phyloP scores from a whole-genome alignment of 2,888 invertebrate species.

The Cyclophora albipunctata region DNA sequence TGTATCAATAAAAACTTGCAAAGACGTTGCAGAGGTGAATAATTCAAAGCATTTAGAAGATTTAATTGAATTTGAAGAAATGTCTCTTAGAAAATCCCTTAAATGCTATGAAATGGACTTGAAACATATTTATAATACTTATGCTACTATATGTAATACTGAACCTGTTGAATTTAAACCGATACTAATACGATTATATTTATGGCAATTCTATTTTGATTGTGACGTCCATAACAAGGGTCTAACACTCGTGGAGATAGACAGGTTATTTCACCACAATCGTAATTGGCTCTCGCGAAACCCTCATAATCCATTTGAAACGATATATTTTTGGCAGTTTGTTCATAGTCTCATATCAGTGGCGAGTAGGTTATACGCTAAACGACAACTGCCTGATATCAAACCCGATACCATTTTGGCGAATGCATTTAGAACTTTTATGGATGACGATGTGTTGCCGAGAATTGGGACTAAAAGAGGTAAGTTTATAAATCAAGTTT shows the following conservation, averaged over 20 bases:
- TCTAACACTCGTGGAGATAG: constrained; percentile 68
- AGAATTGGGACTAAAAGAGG: constrained; percentile 54
- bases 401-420: constrained; percentile 66
- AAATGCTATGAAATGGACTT: constrained; percentile 62
- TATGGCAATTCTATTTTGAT: constrained; percentile 78
- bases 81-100: constrained; percentile 58
- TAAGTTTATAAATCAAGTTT: constrained; percentile 17
- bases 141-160: constrained; percentile 62
- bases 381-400: constrained; percentile 39
- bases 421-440: constrained; percentile 67
- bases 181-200: constrained; percentile 66
- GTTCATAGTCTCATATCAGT: constrained; percentile 71
- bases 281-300: constrained; percentile 58
- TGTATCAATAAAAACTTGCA: constrained; percentile 6
- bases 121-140: constrained; percentile 66
- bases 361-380: constrained; percentile 62
- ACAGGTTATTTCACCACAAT: constrained; percentile 62
- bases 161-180: constrained; percentile 51
- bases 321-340: constrained; percentile 78
- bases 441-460: constrained; percentile 64
- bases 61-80: constrained; percentile 56
- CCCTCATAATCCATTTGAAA: constrained; percentile 74
- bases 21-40: constrained; percentile 16
- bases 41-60: constrained; percentile 26
- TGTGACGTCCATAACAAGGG: constrained; percentile 66